A percentile compares a stretch with the other conserved stretches of the same genome.
phyloP scores from a whole-genome alignment of 1,140 invertebrate genomes.

The Calliphora vicina region DNA sequence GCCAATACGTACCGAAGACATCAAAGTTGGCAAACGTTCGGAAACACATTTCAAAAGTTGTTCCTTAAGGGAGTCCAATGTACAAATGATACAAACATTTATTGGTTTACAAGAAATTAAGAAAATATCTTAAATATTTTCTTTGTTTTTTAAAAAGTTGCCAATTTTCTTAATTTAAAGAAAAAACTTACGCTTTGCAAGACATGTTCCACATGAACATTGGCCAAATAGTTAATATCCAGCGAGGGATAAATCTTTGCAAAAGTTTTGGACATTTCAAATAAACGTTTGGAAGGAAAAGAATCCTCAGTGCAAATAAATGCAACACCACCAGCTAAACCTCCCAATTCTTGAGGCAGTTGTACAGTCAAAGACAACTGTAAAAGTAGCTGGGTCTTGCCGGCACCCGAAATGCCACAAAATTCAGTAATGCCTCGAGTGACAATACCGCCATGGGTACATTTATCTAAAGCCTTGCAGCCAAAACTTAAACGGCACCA shows the following conservation, averaged over 20 bases:
- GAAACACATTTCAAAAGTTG: constrained; percentile 68
- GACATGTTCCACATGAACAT: constrained; percentile 62
- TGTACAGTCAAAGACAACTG: constrained; percentile 70
- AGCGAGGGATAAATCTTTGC: constrained; percentile 47
- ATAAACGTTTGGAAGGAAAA: constrained; percentile 76
- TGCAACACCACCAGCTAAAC: constrained; percentile 68
- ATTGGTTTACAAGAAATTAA: too few species aligned
- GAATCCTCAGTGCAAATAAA: constrained; percentile 80
- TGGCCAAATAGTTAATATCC: constrained; percentile 52
- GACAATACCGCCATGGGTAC: constrained; percentile 76
- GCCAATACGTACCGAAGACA: constrained; percentile 68
- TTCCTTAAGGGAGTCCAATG: constrained; percentile 17
- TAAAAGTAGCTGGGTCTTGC: constrained; percentile 86
- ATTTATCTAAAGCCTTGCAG: constrained; percentile 69
- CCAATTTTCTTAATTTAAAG: neutral
- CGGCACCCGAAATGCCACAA: constrained; percentile 80
- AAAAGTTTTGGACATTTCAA: constrained; percentile 63
- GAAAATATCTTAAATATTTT: neutral
- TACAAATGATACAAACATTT: too few species aligned
- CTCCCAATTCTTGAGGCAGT: constrained; percentile 51
- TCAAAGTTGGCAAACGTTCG: constrained; percentile 64
- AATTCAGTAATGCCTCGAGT: constrained; percentile 82
- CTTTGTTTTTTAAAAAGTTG: neutral
- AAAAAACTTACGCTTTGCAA: constrained; percentile 66
- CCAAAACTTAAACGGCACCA: constrained; percentile 68